Conservation (phyloP, 2,113 vertebrate genomes). For the Grammomys surdaster region DNA sequence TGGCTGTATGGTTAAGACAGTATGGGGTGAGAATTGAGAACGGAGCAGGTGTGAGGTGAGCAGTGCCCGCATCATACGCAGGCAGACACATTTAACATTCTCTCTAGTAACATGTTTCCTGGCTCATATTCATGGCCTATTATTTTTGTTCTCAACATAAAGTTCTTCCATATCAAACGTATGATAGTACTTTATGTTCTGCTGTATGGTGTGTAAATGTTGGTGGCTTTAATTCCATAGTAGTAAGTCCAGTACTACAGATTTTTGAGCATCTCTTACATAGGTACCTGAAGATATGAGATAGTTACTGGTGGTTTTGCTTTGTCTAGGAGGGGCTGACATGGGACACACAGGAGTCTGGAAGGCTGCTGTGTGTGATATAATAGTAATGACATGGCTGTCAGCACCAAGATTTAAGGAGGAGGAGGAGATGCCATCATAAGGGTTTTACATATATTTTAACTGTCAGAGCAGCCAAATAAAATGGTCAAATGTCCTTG, state of each 20-base stretch:
- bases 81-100: neutral
- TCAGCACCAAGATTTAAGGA: neutral
- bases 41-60: neutral
- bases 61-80: too few species aligned
- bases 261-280: slow-evolving; percentile 9
- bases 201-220: neutral
- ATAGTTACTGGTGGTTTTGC: neutral
- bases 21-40: neutral
- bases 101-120: neutral
- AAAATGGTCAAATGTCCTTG: neutral
- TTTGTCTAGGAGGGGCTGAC: neutral
- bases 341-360: neutral
- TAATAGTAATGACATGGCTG: neutral
- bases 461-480: neutral
- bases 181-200: neutral
- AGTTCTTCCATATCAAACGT: neutral
- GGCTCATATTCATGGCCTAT: neutral
- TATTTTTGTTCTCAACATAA: neutral
- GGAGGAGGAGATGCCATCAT: too few species aligned
- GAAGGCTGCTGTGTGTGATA: neutral
- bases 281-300: neutral
- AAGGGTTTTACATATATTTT: neutral
- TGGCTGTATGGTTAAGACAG: neutral
- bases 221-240: neutral
- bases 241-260: neutral